Evolutionary conservation across 37 sponge, comb jelly and placozoan genomes (phyloP), one percentile per base, ranked within the genome.

Genomic region (Halisarca cf. caerulea): DNA sequence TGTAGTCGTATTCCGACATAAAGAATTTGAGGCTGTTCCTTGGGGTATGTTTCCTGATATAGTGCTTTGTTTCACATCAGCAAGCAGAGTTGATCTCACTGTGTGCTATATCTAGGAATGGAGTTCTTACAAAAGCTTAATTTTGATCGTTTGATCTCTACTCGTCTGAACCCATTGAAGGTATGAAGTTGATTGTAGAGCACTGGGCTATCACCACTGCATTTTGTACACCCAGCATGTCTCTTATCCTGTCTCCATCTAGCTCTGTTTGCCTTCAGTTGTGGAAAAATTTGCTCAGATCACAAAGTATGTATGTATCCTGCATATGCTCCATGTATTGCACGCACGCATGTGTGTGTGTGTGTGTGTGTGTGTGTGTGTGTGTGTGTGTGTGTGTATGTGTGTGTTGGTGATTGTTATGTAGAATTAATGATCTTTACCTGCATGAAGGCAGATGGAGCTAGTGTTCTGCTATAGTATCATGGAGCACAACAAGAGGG

Each of bases 401-500:
- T 17, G 25, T 5, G 8, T 77, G 78, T 40, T 24, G 17, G 45
- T 14, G 51, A 33, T 23, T 38, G 42, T 47, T 47, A 11, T 47
- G 51, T 47, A 11, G 9, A 14, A 47, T 6, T 47, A 47, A 47
- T n/a, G 11, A 47, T 47, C 9, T 47, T 47, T 47, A 47, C 51
- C 11, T 47, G 51, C 51, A 47, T 51, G 1, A 37, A 86, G 82
- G 43, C 59, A 82, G 40, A 27, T 71, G 43, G 94, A 96, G 81
- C 28, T 96, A 17, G 92, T 86, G 51, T 96, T 91, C 80, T 96
- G 96, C 87, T 93, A 96, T 88, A 91, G 94, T 17, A 88, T 96
- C 8, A 41, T 96, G 59, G 96, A 93, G 64, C 89, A 87, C 45
- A 96, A 96, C 88, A 90, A 89, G 51, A 86, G 96, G 14, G 43